Base-by-base conservation (phyloP, 2,113 vertebrate species). In the Ciconia stormi region DNA sequence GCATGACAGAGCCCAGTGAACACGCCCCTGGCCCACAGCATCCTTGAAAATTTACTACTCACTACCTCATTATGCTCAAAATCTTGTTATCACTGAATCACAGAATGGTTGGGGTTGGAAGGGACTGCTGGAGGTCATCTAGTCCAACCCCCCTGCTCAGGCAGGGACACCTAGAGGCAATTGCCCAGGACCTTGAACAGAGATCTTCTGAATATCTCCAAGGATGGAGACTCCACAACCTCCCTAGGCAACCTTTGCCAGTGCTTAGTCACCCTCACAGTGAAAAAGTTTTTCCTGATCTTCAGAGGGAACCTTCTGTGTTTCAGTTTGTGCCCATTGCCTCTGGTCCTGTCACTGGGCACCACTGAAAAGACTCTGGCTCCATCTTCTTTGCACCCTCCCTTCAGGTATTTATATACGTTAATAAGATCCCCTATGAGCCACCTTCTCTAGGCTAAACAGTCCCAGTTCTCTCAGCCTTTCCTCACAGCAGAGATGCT, bases 161-260 rank as follows among this genome's bases (percentile, higher is more conserved):
- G 49, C 62, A 58, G 56, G 26, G 3, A 23, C 25, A 53, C 4
- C 21, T 49, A 7, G 3, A 87, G 6, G 4, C 3, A 2, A 1
- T 15, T 50, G 16, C 32, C 44, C n/a, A 29, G 44, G 46, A 40
- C 40, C 9, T 5, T 29, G 27, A 18, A 32, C 21, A 70, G 16
- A 63, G 1, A 62, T 2, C 2, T 80, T 47, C 13, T 38, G 3
- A 58, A 13, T 40, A 29, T 53, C 19, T 56, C 34, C 34, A 38
- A 77, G n/a, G 38, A 36, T 22, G n/a, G 26, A 63, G 19, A 55
- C 6, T 63, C 14, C 36, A 87, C 38, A 53, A 2, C 2, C 18
- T 34, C 11, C 42, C 30, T n/a, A 11, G 17, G 30, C 13, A 80
- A 1, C 11, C 10, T 74, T 9, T 71, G 36, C 19, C 29, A 19